Base-by-base conservation (phyloP, 2,888 invertebrate species). In the Lydus trimaculatus region DNA sequence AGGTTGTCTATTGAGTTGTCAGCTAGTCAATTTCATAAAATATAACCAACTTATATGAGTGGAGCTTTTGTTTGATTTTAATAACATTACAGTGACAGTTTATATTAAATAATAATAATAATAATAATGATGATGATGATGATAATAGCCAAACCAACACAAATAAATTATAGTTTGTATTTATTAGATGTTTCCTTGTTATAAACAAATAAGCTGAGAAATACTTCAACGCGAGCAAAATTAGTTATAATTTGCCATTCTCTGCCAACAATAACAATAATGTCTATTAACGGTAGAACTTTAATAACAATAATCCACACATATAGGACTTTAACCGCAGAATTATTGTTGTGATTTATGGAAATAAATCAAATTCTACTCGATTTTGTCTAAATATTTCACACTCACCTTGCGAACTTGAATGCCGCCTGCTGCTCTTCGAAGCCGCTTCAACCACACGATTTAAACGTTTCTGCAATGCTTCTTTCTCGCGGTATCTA, bases 401-500 rank as follows among this genome's bases (percentile, higher is more conserved):
- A 61, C 73, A 61, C 73, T 72, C 58, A 74, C 74, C 74, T 72
- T 73, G 74, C 11, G 71, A 71, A 52, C 72, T 73, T 11, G 73
- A 72, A 63, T 70, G 67, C 31, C 71, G 60, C 36, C 67, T 72
- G 61, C 71, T 73, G 52, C 73, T 75, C 66, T 70, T 74, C 39
- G 78, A 73, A 56, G 79, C 79, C 52, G 76, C 78, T 70, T 77
- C 76, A 52, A 80, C 75, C 65, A 82, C 81, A 76, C 79, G 86
- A 84, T 86, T 86, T 75, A 88, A 83, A 66, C 87, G 86, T 79
- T 87, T 87, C 74, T 88, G 88, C 70, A 86, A 75, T 52, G 84
- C 83, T 76, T 84, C 83, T 77, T 85, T 85, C 78, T 88, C 88
- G 64, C 89, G 86, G 83, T 92, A 90, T 74, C 84, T 84, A 76